Percentiles rank a stretch among this genome's conserved stretches.
Conservation (phyloP, 2,797 vertebrate genomes). For the Phataginus tetradactyla region DNA sequence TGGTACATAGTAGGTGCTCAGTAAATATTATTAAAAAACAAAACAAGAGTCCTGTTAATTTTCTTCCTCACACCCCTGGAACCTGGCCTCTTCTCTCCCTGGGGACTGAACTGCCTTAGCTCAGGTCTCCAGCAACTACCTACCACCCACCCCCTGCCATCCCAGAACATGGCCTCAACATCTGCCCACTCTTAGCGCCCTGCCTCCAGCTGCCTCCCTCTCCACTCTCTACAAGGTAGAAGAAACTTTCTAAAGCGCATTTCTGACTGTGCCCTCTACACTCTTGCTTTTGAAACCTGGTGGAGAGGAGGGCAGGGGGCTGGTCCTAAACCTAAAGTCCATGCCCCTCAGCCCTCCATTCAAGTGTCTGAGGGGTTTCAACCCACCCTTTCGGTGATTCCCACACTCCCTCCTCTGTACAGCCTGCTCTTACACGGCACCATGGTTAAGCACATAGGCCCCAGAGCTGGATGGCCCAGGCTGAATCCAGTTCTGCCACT, state of each 20-base stretch:
- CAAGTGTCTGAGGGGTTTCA: background rate
- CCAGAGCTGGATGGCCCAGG: background rate
- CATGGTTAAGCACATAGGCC: background rate
- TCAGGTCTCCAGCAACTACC: background rate
- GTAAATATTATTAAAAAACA: background rate
- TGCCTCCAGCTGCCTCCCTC: background rate
- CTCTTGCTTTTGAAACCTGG: background rate
- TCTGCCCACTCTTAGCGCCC: too few species aligned
- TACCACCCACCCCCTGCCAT: background rate
- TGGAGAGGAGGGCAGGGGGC: accelerated
- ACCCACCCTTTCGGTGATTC: background rate
- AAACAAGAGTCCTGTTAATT: background rate
- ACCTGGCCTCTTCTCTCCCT: background rate
- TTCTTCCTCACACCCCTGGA: background rate
- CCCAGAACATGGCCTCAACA: background rate
- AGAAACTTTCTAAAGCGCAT: background rate
- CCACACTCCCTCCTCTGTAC: background rate
- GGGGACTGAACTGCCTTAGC: background rate
- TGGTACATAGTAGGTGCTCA: background rate
- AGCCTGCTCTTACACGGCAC: background rate
- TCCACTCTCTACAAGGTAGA: background rate
- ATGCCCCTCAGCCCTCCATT: background rate
- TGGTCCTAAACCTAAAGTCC: background rate
- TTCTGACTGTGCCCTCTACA: background rate
- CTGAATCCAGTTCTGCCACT: background rate